These are phyloP conservation scores for Melieria picta DNA, from an alignment of 2,888 invertebrate genomes.

Conservation along the genomic window DNA sequence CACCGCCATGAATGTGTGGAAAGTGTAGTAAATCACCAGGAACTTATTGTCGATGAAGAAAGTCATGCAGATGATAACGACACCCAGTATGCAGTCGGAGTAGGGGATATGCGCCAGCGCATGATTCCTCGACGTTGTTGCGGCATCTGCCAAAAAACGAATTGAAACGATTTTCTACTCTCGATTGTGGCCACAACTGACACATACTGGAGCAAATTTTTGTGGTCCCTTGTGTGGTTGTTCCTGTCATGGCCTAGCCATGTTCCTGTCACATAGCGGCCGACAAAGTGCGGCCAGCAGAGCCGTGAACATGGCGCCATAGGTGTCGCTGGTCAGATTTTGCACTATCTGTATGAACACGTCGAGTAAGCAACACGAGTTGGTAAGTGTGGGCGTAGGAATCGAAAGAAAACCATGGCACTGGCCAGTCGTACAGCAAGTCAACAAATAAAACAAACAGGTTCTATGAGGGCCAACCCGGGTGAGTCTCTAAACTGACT, in stretches of 20 bases:
- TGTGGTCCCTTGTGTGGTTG: slow-evolving; percentile 34
- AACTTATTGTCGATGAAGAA: slow-evolving; percentile 18
- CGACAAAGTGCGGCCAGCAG: neutral
- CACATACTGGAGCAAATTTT: slow-evolving; percentile 36
- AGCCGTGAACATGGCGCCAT: slow-evolving; percentile 7
- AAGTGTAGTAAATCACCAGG: slow-evolving; percentile 4
- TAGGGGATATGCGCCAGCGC: neutral
- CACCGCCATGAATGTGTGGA: slow-evolving; percentile 19
- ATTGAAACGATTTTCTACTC: slow-evolving; percentile 22
- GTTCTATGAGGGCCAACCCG: too few species aligned
- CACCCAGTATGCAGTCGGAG: slow-evolving; percentile 15
- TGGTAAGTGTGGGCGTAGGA: neutral
- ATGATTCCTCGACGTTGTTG: neutral
- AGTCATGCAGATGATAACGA: slow-evolving; percentile 9
- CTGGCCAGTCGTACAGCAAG: too few species aligned
- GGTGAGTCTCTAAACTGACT: too few species aligned
- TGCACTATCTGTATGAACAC: neutral
- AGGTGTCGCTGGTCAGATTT: slow-evolving; percentile 1
- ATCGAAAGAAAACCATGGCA: neutral
- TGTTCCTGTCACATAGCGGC: neutral
- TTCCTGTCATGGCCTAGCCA: neutral
- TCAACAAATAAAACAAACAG: too few species aligned
- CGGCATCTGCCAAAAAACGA: neutral
- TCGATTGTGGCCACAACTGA: neutral
- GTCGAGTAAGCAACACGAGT: neutral